Percentiles rank a stretch among this genome's conserved stretches.
These are phyloP conservation scores for Myrmecophaga tridactyla DNA, from an alignment of 2,113 vertebrate species.

Conservation along the genomic window DNA sequence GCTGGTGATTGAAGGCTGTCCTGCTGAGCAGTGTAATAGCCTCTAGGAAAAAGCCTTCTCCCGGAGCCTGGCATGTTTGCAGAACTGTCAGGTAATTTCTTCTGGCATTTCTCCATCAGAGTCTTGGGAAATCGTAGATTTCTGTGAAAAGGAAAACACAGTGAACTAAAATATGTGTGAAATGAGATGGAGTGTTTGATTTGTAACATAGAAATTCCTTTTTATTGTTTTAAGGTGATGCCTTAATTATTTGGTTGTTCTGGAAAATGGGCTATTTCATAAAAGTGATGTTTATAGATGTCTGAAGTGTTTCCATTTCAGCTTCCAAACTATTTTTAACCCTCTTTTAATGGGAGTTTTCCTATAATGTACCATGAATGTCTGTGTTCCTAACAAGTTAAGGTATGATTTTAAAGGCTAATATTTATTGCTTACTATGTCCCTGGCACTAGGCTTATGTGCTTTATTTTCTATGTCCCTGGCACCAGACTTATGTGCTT, in stretches of 20 bases:
- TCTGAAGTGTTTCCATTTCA: background rate
- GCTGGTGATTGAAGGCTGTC: background rate
- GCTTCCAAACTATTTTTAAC: background rate
- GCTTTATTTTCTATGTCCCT: background rate
- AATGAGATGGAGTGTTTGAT: background rate
- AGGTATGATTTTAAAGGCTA: background rate
- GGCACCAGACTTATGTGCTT: background rate
- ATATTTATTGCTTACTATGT: background rate
- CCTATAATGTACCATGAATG: background rate
- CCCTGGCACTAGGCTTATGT: background rate
- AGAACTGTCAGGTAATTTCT: background rate
- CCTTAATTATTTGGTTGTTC: slow-evolving; percentile 4
- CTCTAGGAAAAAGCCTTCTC: background rate
- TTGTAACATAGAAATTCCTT: background rate
- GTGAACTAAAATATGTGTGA: background rate
- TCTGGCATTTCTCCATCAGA: background rate
- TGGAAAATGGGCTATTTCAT: background rate
- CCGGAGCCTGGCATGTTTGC: background rate
- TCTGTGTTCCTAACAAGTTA: background rate
- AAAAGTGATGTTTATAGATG: background rate
- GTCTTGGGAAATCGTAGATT: background rate
- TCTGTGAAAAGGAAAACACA: background rate
- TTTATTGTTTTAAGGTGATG: background rate
- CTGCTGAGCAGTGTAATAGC: accelerated
- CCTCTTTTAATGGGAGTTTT: background rate